A percentile compares a stretch with the other conserved stretches of the same genome.
These are phyloP conservation scores for Gnathonemus echidnorhynchus DNA, from an alignment of 2,113 vertebrate species.

Conservation along the genomic window DNA sequence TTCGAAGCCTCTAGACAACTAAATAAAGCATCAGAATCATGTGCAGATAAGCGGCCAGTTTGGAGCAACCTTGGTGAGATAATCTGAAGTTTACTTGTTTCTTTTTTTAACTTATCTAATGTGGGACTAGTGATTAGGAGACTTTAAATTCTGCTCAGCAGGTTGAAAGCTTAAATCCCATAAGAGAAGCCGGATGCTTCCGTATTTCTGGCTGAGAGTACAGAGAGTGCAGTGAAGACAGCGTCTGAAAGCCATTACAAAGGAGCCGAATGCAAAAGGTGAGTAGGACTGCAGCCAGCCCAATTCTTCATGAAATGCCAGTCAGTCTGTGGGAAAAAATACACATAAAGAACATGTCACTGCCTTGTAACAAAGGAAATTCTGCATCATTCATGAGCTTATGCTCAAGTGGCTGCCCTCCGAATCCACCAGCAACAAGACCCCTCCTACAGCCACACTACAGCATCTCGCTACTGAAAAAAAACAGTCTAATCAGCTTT, in stretches of 20 bases:
- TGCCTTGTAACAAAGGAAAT: background rate
- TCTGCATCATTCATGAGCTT: slow-evolving; percentile 4
- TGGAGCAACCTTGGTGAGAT: background rate
- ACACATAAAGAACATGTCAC: slow-evolving; percentile 7
- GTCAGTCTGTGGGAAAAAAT: background rate
- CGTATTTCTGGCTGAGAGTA: background rate
- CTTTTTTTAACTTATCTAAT: background rate
- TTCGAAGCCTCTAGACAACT: background rate
- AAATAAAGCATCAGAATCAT: background rate
- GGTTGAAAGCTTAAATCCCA: background rate
- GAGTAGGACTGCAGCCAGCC: background rate
- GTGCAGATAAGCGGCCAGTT: background rate
- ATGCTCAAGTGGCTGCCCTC: background rate
- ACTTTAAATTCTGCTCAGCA: background rate
- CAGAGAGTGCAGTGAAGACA: too few species aligned
- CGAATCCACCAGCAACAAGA: background rate
- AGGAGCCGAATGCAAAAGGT: background rate
- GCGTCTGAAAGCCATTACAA: background rate
- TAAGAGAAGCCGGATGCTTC: background rate
- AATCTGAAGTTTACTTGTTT: background rate
- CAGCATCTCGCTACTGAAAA: background rate
- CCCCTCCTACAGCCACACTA: background rate
- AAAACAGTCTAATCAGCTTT: background rate
- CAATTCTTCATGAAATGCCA: background rate
- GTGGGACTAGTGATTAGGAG: background rate